A percentile compares a stretch with the other conserved stretches of the same genome.
Conservation (phyloP, 2,113 vertebrate species). For the Ariopsis seemanni region DNA sequence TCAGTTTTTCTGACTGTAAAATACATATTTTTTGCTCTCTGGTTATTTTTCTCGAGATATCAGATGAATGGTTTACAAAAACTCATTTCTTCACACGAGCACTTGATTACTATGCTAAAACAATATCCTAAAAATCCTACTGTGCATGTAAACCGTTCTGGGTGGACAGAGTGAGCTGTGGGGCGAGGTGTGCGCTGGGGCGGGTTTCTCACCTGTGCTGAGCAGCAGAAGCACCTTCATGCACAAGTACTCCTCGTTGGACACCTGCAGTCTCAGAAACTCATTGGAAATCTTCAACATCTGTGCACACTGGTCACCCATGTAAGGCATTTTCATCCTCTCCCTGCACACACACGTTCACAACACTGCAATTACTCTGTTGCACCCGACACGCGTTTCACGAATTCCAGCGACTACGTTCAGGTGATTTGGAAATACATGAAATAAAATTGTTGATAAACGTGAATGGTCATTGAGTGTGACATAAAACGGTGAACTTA, state of each 20-base stretch:
- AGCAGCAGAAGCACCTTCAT: constrained; percentile 98
- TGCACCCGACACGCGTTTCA: not conserved
- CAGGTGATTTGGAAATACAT: not conserved
- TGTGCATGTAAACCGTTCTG: not conserved
- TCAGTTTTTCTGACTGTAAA: not conserved
- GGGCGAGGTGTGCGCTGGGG: not conserved
- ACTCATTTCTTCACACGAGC: no score
- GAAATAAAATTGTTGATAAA: not conserved
- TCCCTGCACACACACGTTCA: constrained; percentile 74
- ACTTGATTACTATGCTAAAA: not conserved
- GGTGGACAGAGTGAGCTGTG: not conserved
- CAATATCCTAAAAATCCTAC: not conserved
- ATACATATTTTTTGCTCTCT: not conserved
- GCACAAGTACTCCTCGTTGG: constrained; percentile 96
- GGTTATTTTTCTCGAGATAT: not conserved
- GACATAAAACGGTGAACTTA: not conserved
- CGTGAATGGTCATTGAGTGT: not conserved
- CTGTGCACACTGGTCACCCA: constrained; percentile 92
- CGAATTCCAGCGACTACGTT: not conserved
- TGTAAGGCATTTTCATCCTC: constrained; percentile 89
- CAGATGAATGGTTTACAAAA: not conserved
- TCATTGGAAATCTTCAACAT: constrained; percentile 93
- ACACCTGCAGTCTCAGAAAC: constrained; percentile 91
- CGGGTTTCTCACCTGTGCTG: constrained; percentile 82
- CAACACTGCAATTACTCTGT: not conserved